Evolutionary conservation across 1,140 invertebrate species (phyloP), one percentile per base, ranked within the genome.

Genomic region (Dendroctonus ponderosae): DNA sequence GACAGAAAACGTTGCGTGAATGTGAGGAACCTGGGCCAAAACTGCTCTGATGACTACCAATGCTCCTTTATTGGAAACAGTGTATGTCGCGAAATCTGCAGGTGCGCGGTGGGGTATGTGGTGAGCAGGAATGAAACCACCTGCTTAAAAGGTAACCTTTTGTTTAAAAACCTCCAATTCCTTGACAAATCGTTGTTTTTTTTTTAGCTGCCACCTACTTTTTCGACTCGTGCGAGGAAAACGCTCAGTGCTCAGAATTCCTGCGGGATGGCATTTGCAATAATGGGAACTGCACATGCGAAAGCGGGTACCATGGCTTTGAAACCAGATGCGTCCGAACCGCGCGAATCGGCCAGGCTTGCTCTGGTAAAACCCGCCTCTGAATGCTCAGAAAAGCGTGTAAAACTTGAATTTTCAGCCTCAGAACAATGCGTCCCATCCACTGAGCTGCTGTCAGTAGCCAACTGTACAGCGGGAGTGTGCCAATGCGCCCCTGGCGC

Each of bases 141-240:
- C 11, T 73, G 72, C 48, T 40, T 73, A 11, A 68, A 68, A 65
- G 70, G 72, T 73, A 69, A 62, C 44, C 46, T 12, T 62, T 43
- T 58, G 6, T 3, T 58, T 58, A 1, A 26, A 3, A 26, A 26
- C 26, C 26, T 26, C 26, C 26, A 26, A 2, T 9, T 52, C 9
- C 15, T 52, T 8, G 5, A 52, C 50, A 63, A 56, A 63, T 41
- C 42, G 8, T 2, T 41, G 4, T 53, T 56, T 64, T 41, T 56
- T 9, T 67, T 68, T 59, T 44, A 73, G 72, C 68, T 58, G 70
- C 72, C 6, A 72, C 62, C 5, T 44, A 65, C 14, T 73, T 73
- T 54, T 44, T 38, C 43, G 72, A 73, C 7, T 14, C 57, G 6
- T 73, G 72, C 15, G 56, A 68, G 14, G 70, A 70, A 52, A 68